phyloP scores from a whole-genome alignment of 2,113 vertebrate genomes.

The Cheilinus undulatus region DNA sequence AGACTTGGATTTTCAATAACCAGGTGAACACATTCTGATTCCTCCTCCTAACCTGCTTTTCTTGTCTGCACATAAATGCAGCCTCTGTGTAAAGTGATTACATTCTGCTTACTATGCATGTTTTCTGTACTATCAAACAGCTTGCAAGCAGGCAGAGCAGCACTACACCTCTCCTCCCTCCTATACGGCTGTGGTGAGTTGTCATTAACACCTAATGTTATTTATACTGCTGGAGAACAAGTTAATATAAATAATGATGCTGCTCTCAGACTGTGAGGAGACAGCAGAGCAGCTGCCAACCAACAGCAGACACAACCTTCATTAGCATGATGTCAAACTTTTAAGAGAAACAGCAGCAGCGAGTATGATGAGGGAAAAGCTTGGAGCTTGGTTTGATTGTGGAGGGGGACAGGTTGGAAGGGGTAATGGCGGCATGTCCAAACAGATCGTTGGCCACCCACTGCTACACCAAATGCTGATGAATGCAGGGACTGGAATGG shows the following conservation, averaged over 20 bases:
- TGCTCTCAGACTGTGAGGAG: constrained; percentile 49
- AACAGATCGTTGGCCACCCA: constrained; percentile 65
- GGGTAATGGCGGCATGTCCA: constrained; percentile 13
- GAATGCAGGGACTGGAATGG: constrained; percentile 43
- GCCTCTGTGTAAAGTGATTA: constrained; percentile 12
- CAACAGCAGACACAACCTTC: constrained; percentile 38
- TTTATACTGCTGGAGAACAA: constrained; percentile 50
- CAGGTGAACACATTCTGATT: constrained; percentile 10
- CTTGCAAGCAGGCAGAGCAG: constrained; percentile 31
- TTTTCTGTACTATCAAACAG: constrained; percentile 49
- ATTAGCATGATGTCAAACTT: constrained; percentile 72
- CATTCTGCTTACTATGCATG: constrained; percentile 47
- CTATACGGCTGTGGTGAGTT: constrained; percentile 36
- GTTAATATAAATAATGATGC: constrained; percentile 49
- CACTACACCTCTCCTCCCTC: constrained; percentile 24
- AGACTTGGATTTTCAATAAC: constrained; percentile 19
- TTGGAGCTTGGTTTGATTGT: constrained; percentile 34
- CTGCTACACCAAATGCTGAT: constrained; percentile 62
- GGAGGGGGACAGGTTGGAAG: neutral
- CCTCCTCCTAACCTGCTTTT: constrained; percentile 35
- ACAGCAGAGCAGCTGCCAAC: constrained; percentile 62
- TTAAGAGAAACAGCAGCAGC: constrained; percentile 22
- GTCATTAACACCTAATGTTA: constrained; percentile 58
- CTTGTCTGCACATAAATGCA: constrained; percentile 14
- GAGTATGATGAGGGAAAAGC: constrained; percentile 18